These are phyloP conservation scores for Mycteria americana DNA, from an alignment of 2,797 vertebrate species.

Conservation along the genomic window DNA sequence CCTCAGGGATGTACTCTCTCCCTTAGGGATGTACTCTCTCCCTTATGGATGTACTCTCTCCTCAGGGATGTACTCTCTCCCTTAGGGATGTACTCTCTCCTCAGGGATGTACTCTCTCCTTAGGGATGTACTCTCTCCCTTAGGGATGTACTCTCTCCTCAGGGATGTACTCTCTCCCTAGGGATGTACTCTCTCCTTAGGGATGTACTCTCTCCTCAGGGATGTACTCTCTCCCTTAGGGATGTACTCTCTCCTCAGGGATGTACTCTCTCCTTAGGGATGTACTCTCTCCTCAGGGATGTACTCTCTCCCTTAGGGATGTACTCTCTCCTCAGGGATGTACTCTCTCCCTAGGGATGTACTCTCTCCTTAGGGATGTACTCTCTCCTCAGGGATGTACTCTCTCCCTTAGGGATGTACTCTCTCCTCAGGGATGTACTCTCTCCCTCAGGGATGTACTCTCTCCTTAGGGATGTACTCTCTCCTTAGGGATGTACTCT, in stretches of 20 bases:
- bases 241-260: background rate
- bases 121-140: background rate
- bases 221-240: background rate
- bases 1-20: background rate
- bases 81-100: too few relatives aligned
- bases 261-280: too few relatives aligned
- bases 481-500: background rate
- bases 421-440: background rate
- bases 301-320: background rate
- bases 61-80: background rate
- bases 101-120: background rate
- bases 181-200: too few relatives aligned
- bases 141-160: background rate
- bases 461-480: too few relatives aligned
- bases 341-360: background rate
- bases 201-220: background rate
- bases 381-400: too few relatives aligned
- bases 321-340: background rate
- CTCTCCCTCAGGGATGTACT: background rate
- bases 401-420: background rate
- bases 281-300: background rate
- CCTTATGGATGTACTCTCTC: background rate
- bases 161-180: background rate
- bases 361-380: background rate
- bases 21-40: too few relatives aligned